Evolutionary conservation across 1,140 invertebrate species (phyloP).

Genomic region (Drosophila grimshawi): DNA sequence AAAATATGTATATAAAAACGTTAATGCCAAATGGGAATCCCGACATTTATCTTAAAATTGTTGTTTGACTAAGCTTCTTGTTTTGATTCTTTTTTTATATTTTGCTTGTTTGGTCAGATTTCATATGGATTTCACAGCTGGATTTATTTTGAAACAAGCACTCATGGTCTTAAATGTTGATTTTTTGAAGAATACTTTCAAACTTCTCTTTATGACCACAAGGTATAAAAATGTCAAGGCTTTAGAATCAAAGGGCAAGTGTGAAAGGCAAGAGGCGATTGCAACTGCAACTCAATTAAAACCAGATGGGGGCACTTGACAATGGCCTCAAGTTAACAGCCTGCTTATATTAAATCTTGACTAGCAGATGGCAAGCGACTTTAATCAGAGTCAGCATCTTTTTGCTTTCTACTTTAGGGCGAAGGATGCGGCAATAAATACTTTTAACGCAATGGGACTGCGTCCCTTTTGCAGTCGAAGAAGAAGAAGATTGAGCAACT

Average conservation of each 20-base stretch:
- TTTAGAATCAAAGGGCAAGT: slow-evolving; percentile 53
- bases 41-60: too few relatives aligned
- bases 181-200: too few relatives aligned
- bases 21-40: too few relatives aligned
- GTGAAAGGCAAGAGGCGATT: slow-evolving; percentile 45
- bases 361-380: background rate
- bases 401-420: too few relatives aligned
- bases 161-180: background rate
- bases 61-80: too few relatives aligned
- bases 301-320: slow-evolving; percentile 11
- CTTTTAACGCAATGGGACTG: slow-evolving; percentile 11
- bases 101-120: too few relatives aligned
- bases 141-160: too few relatives aligned
- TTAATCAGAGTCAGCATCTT: slow-evolving; percentile 2
- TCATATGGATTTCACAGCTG: too few relatives aligned
- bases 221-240: slow-evolving; percentile 17
- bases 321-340: background rate
- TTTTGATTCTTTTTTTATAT: slow-evolving; percentile 2
- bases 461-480: background rate
- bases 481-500: slow-evolving; percentile 55
- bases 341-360: background rate
- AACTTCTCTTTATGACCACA: background rate
- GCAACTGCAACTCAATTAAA: slow-evolving; percentile 60
- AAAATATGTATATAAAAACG: too few relatives aligned
- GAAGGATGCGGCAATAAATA: slow-evolving; percentile 13